These are phyloP conservation scores for Drosophila guanche DNA, from an alignment of 1,140 invertebrate genomes.

Conservation along the genomic window DNA sequence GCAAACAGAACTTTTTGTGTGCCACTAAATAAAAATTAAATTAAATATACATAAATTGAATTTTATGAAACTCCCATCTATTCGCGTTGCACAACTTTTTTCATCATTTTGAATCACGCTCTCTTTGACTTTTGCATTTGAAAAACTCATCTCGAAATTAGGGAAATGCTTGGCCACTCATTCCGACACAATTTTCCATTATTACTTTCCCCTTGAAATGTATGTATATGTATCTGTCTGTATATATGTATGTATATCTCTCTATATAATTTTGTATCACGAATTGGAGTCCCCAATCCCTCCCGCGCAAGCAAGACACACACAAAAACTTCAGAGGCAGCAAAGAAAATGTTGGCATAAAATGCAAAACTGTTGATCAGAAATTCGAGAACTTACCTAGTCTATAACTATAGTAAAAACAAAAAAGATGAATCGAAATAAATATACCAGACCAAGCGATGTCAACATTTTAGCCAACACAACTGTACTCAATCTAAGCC, in stretches of 20 bases:
- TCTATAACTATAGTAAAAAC: constrained; percentile 16
- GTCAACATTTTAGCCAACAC: constrained; percentile 83
- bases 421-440: constrained; percentile 31
- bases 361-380: constrained; percentile 68
- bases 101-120: constrained; percentile 61
- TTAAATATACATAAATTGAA: constrained; percentile 22
- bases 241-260: constrained; percentile 32
- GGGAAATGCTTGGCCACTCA: constrained; percentile 32
- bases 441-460: constrained; percentile 70
- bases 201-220: constrained; percentile 16
- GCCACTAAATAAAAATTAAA: constrained; percentile 25
- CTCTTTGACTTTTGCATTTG: constrained; percentile 56
- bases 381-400: constrained; percentile 50
- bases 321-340: constrained; percentile 30
- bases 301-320: constrained; percentile 7
- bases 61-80: constrained; percentile 46
- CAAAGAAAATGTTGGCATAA: constrained; percentile 81
- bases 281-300: constrained; percentile 22
- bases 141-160: constrained; percentile 47
- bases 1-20: constrained; percentile 43
- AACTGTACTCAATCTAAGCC: constrained; percentile 41
- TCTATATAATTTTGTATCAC: constrained; percentile 16
- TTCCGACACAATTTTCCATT: constrained; percentile 31
- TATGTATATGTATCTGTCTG: constrained; percentile 22
- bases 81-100: constrained; percentile 43